Evolutionary conservation across 2,888 invertebrate genomes (phyloP), one percentile per base, ranked within the genome.

Genomic region (Asteroscopus sphinx): DNA sequence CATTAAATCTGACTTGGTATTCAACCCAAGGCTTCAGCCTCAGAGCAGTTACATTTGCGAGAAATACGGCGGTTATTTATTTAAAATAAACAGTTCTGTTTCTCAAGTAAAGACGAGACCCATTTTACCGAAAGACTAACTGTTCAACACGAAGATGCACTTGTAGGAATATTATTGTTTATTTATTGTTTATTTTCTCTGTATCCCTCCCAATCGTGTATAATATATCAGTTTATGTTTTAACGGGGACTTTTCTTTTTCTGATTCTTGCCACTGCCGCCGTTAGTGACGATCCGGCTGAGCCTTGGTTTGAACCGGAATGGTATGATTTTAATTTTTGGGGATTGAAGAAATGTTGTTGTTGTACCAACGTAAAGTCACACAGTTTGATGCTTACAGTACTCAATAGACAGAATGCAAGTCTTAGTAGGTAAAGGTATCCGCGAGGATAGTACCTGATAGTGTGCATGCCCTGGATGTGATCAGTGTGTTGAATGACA

Each of bases 181-280:
- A 0, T 21, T 21, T 21, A 21, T 21, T 21, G 6, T 21, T 21
- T 21, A 21, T 21, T 21, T 6, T 21, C 21, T 21, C 3, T 21
- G 4, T 21, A 6, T 21, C 21, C 21, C 4, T 21, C 4, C 21
- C 21, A 21, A 1, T 6, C 6, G 6, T 21, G 21, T 21, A 28
- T 48, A 41, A 33, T 42, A 9, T 36, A 28, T 36, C 36, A 35
- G 47, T 58, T 73, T 57, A 57, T 67, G 56, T 46, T 68, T 52
- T 75, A 75, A 75, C 67, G 56, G 68, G 55, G 57, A 44, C 42
- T 64, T 73, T 75, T 70, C 55, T 63, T 47, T 73, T 71, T 72
- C 64, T 72, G 62, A 72, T 75, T 75, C 68, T 73, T 73, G 73
- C 73, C 72, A 64, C 76, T 68, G 63, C 64, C 68, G 73, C 73